Conservation (phyloP, 2,888 invertebrate genomes). For the Catocala nupta region DNA sequence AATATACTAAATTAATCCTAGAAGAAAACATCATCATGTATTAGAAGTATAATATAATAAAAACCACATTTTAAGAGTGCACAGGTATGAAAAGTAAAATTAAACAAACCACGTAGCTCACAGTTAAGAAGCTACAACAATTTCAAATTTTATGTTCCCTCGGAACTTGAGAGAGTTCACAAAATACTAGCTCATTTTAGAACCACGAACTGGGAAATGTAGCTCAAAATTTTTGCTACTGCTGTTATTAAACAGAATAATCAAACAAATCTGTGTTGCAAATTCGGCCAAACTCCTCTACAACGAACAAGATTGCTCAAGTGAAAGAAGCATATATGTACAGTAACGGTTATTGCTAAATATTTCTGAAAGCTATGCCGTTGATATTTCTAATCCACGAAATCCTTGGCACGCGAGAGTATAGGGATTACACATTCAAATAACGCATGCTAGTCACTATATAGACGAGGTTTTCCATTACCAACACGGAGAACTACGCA, state of each 20-base stretch:
- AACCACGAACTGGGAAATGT: constrained; percentile 26
- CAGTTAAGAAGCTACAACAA: constrained; percentile 16
- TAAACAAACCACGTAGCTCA: constrained; percentile 18
- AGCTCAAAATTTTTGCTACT: constrained; percentile 23
- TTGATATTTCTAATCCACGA: constrained; percentile 73
- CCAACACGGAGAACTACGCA: constrained; percentile 47
- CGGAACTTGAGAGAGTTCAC: constrained; percentile 20
- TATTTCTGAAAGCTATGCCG: constrained; percentile 58
- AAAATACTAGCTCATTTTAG: constrained; percentile 27
- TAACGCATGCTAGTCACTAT: constrained; percentile 66
- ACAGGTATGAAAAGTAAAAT: constrained; percentile 5
- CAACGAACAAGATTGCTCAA: constrained; percentile 37
- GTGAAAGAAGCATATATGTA: constrained; percentile 53
- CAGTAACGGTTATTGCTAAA: constrained; percentile 55
- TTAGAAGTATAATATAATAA: neutral
- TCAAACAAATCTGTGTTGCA: constrained; percentile 32
- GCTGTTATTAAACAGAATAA: constrained; percentile 44
- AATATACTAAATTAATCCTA: no score
- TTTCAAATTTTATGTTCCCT: constrained; percentile 25
- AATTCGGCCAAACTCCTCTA: constrained; percentile 32
- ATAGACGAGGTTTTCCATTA: constrained; percentile 57
- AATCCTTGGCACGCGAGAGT: constrained; percentile 73
- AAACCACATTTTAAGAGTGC: constrained; percentile 13
- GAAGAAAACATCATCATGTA: no score
- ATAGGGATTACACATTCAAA: constrained; percentile 73